Evolutionary conservation across 1,140 invertebrate genomes (phyloP), one percentile per base, ranked within the genome.

Genomic region (Pinna nobilis): DNA sequence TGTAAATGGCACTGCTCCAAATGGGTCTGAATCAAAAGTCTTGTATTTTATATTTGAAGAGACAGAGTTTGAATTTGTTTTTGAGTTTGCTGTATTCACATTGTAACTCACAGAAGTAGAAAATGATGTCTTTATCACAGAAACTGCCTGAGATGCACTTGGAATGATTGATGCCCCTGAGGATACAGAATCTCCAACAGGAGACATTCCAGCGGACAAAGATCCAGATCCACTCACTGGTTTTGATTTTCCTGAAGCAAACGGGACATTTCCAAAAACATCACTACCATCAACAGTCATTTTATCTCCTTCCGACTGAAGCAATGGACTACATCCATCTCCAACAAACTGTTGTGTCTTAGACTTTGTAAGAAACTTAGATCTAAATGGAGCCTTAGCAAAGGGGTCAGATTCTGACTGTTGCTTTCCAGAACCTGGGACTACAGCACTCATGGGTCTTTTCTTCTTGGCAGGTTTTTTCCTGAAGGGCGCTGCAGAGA

Each of bases 1-100:
- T 47, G 72, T 90, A 70, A 93, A 93, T 4, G 92, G 92, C 33
- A 92, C 89, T 13, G 92, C 91, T 3, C 92, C 92, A 82, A 93
- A 93, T 0, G 92, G 79, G 83, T 93, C 92, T 49, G 87, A 82
- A 28, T 53, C 25, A 18, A 53, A n/a, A 11, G 39, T 11, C n/a
- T 44, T 9, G 39, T 44, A 44, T 44, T n/a, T n/a, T 11, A 44
- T 11, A 44, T n/a, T 44, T 11, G 39, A 44, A 11, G 9, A 11
- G 39, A n/a, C 9, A 44, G 39, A n/a, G n/a, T 9, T n/a, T n/a
- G 39, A n/a, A 44, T 9, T 44, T 44, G 9, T 44, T 9, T 44
- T 44, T 44, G 39, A 11, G n/a, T 11, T n/a, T n/a, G 39, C 9
- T 44, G 39, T 9, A 11, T 44, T 44, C 39, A 44, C 39, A 44